These are phyloP conservation scores for Artibeus jamaicensis DNA, from an alignment of 2,797 vertebrate genomes.

Conservation along the genomic window DNA sequence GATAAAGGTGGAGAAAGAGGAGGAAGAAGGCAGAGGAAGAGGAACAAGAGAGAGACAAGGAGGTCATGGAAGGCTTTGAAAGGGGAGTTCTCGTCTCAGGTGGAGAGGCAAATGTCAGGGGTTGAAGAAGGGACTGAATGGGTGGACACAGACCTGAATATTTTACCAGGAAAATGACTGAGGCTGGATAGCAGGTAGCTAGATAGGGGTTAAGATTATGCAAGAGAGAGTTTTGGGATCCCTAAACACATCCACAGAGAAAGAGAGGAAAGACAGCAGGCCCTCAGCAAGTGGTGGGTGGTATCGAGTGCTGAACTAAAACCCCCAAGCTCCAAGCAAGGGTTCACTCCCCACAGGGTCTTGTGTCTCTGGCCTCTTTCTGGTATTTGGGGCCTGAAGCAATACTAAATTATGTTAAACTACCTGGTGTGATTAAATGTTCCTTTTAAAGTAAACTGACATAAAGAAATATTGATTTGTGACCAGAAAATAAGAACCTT, in stretches of 20 bases:
- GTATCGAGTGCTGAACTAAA: neutral
- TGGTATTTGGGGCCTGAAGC: neutral
- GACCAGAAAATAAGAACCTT: constrained; percentile 30
- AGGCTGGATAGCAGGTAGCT: neutral
- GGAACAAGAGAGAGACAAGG: no score
- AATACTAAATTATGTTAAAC: constrained; percentile 16
- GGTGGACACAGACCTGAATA: neutral
- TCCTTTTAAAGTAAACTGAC: neutral
- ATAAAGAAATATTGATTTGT: neutral
- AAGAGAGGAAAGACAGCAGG: neutral
- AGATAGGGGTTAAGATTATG: neutral
- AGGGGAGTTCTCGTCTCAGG: neutral
- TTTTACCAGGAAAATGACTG: neutral
- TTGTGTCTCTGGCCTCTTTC: neutral
- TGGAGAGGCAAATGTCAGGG: neutral
- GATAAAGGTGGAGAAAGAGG: neutral
- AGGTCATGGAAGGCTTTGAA: neutral
- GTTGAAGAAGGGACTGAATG: neutral
- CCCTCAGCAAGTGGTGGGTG: neutral
- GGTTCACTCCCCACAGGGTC: neutral
- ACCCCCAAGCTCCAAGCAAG: neutral
- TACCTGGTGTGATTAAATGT: neutral
- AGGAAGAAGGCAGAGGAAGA: neutral
- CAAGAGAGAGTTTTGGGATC: neutral
- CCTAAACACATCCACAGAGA: neutral